Evolutionary conservation across 2,888 invertebrate species (phyloP).

Genomic region (Clivina fossor): DNA sequence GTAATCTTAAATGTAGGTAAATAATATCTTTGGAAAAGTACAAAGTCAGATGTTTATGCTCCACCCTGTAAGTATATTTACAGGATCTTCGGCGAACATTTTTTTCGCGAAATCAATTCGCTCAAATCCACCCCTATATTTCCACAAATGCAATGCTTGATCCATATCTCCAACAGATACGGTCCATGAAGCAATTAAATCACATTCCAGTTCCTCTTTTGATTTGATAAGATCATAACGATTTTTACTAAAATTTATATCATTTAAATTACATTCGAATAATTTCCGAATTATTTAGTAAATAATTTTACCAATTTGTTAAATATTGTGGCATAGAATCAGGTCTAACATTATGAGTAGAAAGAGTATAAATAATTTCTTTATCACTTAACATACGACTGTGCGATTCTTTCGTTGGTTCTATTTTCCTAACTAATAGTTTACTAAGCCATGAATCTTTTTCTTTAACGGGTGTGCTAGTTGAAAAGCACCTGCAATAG

Average conservation of each 20-base stretch:
- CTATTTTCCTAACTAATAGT: conserved; percentile 84
- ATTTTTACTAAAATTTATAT: conserved; percentile 63
- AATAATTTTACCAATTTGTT: conserved; percentile 80
- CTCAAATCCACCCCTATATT: conserved; percentile 90
- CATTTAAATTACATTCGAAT: neutral
- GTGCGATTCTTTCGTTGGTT: conserved; percentile 94
- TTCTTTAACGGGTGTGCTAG: conserved; percentile 48
- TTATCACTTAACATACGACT: conserved; percentile 96
- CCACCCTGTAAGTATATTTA: conserved; percentile 44
- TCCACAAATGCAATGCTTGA: conserved; percentile 95
- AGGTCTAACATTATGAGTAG: conserved; percentile 92
- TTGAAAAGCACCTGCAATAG: conserved; percentile 24
- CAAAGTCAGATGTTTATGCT: no score
- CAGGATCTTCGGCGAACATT: conserved; percentile 68
- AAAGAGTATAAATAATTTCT: conserved; percentile 92
- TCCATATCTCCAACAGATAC: conserved; percentile 97
- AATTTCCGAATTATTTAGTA: conserved; percentile 1
- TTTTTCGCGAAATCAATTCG: conserved; percentile 78
- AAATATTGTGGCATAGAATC: conserved; percentile 86
- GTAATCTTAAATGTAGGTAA: no score
- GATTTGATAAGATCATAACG: conserved; percentile 76
- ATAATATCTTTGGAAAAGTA: no score
- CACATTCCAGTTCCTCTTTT: conserved; percentile 73
- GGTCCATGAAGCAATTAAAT: conserved; percentile 94
- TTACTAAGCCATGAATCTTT: conserved; percentile 86